Percentiles rank a stretch among this genome's conserved stretches.
Conservation (phyloP, 2,888 invertebrate species). For the Oxytorus armatus region DNA sequence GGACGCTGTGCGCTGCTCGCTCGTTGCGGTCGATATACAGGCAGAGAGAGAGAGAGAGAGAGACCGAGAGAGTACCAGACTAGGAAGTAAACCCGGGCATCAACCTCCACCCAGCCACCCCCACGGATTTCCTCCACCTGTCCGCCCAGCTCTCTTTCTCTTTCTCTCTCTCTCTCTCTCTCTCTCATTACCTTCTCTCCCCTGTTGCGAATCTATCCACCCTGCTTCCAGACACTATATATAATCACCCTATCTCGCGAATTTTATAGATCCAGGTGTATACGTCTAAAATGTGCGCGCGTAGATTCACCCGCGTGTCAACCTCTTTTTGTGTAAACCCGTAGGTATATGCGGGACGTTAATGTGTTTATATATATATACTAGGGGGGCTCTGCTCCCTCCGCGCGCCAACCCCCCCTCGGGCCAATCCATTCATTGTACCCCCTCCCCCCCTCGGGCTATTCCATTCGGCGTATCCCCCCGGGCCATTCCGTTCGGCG, state of each 20-base stretch:
- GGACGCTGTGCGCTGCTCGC: slow-evolving; percentile 74
- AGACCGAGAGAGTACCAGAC: slow-evolving; percentile 77
- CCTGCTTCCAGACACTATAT: slow-evolving; percentile 20
- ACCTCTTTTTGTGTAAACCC: slow-evolving; percentile 2
- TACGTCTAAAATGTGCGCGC: slow-evolving; percentile 26
- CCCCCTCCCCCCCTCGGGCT: too few species aligned
- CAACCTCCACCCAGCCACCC: slow-evolving; percentile 79
- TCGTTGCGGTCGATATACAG: slow-evolving; percentile 83
- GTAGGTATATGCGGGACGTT: background rate
- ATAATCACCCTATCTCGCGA: slow-evolving; percentile 45
- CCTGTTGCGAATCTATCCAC: slow-evolving; percentile 29
- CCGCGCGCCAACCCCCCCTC: too few species aligned
- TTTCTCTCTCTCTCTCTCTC: slow-evolving; percentile 65
- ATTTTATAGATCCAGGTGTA: slow-evolving; percentile 17
- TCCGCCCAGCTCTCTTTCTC: slow-evolving; percentile 66
- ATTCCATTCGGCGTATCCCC: too few species aligned
- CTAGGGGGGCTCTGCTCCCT: too few species aligned
- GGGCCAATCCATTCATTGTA: too few species aligned
- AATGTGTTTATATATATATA: background rate
- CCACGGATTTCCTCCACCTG: slow-evolving; percentile 73
- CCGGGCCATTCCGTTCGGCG: too few species aligned
- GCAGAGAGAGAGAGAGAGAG: slow-evolving; percentile 24
- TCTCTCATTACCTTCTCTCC: slow-evolving; percentile 58
- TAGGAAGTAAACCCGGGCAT: slow-evolving; percentile 83
- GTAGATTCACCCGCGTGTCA: slow-evolving; percentile 49